A percentile compares a stretch with the other conserved stretches of the same genome.
phyloP scores from a whole-genome alignment of 53 echinoderm and acorn worm genomes.

The Echinarachnius parma region DNA sequence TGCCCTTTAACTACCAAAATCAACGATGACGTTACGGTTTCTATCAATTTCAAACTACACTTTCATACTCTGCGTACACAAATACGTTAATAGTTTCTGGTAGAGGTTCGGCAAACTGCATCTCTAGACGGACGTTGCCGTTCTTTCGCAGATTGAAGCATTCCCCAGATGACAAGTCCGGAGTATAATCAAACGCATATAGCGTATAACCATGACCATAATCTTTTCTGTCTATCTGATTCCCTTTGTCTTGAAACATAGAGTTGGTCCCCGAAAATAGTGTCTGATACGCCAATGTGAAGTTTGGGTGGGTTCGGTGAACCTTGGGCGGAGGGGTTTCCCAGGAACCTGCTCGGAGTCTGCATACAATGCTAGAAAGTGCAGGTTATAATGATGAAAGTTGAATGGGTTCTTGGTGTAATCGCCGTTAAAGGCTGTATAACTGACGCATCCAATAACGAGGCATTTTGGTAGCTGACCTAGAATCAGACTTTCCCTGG shows the following conservation, averaged over 20 bases:
- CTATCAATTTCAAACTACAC: no score
- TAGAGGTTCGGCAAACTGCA: no score
- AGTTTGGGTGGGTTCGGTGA: conserved; percentile 3
- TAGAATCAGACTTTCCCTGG: conserved; percentile 49
- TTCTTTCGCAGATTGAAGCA: conserved; percentile 36
- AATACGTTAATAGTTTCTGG: no score
- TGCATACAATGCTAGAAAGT: conserved; percentile 34
- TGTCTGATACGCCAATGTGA: conserved; percentile 27
- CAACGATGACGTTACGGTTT: conserved; percentile 44
- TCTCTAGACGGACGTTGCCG: conserved; percentile 53
- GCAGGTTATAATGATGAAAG: conserved; percentile 45
- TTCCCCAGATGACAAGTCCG: no score
- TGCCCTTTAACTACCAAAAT: no score
- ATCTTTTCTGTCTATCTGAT: conserved; percentile 48
- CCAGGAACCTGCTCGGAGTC: conserved; percentile 51
- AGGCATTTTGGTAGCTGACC: conserved; percentile 58
- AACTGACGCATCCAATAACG: conserved; percentile 46
- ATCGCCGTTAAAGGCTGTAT: conserved; percentile 38
- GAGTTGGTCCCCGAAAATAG: conserved; percentile 37
- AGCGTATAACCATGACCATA: conserved; percentile 57
- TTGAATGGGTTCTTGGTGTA: conserved; percentile 62
- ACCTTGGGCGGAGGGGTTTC: conserved; percentile 52
- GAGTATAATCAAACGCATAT: conserved; percentile 47
- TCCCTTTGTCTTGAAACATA: conserved; percentile 36
- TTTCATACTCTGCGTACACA: conserved; percentile 53